A percentile compares a stretch with the other conserved stretches of the same genome.
phyloP scores from a whole-genome alignment of 1,140 invertebrate genomes.

The Trichoplusia ni region DNA sequence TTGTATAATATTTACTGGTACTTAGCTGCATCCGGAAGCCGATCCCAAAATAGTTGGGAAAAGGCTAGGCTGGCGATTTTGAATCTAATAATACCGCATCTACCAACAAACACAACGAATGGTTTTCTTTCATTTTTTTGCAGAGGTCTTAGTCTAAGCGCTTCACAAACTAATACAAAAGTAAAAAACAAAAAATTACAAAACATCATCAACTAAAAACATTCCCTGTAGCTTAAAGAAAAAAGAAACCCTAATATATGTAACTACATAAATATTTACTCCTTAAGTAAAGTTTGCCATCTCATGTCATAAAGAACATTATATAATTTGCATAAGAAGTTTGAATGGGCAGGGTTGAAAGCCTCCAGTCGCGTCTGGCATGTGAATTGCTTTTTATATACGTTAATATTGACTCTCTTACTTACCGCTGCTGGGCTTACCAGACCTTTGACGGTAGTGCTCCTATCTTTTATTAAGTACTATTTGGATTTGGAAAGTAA shows the following conservation, averaged over 20 bases:
- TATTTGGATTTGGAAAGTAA: background rate
- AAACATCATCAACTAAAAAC: constrained; percentile 4
- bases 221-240: constrained; percentile 16
- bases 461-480: constrained; percentile 24
- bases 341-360: constrained; percentile 74
- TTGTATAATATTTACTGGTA: too few relatives aligned
- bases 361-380: constrained; percentile 67
- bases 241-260: constrained; percentile 41
- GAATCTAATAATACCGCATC: too few relatives aligned
- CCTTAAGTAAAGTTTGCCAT: constrained; percentile 74
- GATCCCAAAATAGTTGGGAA: too few relatives aligned
- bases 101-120: too few relatives aligned
- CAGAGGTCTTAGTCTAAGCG: background rate
- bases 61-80: too few relatives aligned
- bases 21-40: too few relatives aligned
- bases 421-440: constrained; percentile 32
- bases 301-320: constrained; percentile 75
- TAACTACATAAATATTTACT: constrained; percentile 68
- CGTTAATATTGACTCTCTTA: constrained; percentile 71
- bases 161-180: background rate
- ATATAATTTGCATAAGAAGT: constrained; percentile 79
- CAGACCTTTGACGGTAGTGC: constrained; percentile 12
- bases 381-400: constrained; percentile 74
- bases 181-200: background rate
- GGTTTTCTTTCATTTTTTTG: too few relatives aligned